Conservation (phyloP, 2,113 vertebrate species). For the Gadus macrocephalus region DNA sequence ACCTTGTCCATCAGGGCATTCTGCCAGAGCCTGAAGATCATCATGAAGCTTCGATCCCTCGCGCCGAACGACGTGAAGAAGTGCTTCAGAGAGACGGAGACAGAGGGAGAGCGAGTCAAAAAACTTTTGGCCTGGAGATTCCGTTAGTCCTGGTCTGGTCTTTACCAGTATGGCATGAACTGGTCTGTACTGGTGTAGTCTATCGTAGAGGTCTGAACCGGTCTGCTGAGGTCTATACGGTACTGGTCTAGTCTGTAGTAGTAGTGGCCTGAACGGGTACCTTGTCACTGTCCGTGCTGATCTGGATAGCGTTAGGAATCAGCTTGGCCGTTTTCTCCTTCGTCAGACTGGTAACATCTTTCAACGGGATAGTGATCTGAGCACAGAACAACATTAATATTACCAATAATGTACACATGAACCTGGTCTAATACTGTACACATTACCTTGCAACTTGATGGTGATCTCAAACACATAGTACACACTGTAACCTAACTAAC, state of each 20-base stretch:
- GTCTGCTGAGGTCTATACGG: too few species aligned
- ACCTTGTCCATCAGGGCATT: slow-evolving; percentile 89
- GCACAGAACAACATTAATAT: not conserved
- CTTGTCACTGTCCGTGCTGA: slow-evolving; percentile 86
- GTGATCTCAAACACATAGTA: too few species aligned
- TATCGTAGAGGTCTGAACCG: too few species aligned
- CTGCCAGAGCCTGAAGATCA: slow-evolving; percentile 90
- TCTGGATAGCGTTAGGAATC: slow-evolving; percentile 90
- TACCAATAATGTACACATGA: not conserved
- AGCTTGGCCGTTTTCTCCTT: slow-evolving; percentile 92
- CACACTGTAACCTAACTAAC: too few species aligned
- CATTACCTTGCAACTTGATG: slow-evolving; percentile 20
- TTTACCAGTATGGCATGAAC: not conserved
- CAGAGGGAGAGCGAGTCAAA: not conserved
- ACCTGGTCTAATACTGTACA: not conserved
- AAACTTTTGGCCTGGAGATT: not conserved
- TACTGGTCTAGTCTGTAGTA: too few species aligned
- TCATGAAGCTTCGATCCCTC: slow-evolving; percentile 86
- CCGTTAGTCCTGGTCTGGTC: slow-evolving; percentile 21
- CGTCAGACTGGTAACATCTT: slow-evolving; percentile 84
- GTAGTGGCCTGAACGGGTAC: slow-evolving; percentile 38
- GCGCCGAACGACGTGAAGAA: slow-evolving; percentile 91
- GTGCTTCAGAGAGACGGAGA: slow-evolving; percentile 64
- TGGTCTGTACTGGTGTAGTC: too few species aligned
- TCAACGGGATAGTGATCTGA: slow-evolving; percentile 86